A percentile compares a stretch with the other conserved stretches of the same genome.
Conservation (phyloP, 2,888 invertebrate species). For the Dinocampus coccinellae region DNA sequence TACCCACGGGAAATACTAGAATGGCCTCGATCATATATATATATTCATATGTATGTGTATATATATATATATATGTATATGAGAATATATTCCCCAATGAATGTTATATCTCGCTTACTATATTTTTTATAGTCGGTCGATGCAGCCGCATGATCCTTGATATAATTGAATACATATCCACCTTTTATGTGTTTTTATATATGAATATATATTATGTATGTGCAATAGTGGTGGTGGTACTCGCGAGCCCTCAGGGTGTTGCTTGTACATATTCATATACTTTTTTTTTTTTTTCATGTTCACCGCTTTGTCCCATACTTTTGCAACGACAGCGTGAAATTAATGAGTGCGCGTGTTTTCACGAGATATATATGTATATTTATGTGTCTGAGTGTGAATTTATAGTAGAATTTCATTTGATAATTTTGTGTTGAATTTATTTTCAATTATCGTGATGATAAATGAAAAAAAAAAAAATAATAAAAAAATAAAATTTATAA, state of each 20-base stretch:
- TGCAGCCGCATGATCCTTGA: conserved; percentile 45
- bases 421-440: conserved; percentile 59
- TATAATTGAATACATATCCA: conserved; percentile 60
- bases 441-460: conserved; percentile 41
- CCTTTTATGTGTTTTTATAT: too few relatives aligned
- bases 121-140: conserved; percentile 57
- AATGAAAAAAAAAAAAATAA: too few relatives aligned
- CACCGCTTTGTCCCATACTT: too few relatives aligned
- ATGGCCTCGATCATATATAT: conserved; percentile 12
- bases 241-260: conserved; percentile 16
- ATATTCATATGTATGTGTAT: neutral
- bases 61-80: conserved; percentile 13
- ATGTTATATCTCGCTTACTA: conserved; percentile 2
- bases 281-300: too few relatives aligned
- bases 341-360: conserved; percentile 62
- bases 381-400: conserved; percentile 47
- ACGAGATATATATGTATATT: conserved; percentile 37
- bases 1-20: conserved; percentile 29
- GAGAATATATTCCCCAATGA: neutral
- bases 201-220: neutral
- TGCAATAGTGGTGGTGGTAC: neutral
- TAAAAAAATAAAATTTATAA: too few relatives aligned
- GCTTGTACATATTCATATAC: conserved; percentile 11
- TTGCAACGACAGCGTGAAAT: conserved; percentile 51
- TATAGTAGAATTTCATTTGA: conserved; percentile 62